Evolutionary conservation across 2,113 vertebrate genomes (phyloP).

Genomic region (Oenanthe melanoleuca): DNA sequence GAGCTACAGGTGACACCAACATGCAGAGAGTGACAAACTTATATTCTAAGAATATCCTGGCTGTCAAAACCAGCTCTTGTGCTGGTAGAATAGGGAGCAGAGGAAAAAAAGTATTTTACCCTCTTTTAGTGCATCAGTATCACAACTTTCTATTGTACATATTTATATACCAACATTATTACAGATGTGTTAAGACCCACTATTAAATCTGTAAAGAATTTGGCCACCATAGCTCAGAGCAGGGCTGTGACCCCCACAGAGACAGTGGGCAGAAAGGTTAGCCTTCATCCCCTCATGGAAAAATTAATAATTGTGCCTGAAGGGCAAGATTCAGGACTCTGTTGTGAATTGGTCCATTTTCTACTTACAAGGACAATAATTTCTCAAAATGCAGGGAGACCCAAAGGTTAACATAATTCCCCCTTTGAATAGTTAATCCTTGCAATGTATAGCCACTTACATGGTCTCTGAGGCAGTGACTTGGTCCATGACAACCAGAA

Average conservation of each 20-base stretch:
- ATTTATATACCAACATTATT: background rate
- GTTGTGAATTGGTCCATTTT: slow-evolving; percentile 40
- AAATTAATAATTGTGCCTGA: slow-evolving; percentile 28
- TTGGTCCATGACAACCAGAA: background rate
- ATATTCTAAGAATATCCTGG: background rate
- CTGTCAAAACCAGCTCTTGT: background rate
- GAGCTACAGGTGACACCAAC: background rate
- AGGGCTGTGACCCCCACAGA: slow-evolving; percentile 18
- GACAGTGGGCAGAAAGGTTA: slow-evolving; percentile 7
- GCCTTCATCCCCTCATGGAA: slow-evolving; percentile 11
- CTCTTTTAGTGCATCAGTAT: background rate
- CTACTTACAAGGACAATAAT: slow-evolving; percentile 43
- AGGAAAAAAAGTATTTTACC: background rate
- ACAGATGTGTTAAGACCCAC: background rate
- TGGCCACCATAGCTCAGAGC: background rate
- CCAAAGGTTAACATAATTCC: slow-evolving; percentile 42
- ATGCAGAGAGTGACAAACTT: background rate
- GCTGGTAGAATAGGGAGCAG: background rate
- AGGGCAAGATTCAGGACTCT: slow-evolving; percentile 34
- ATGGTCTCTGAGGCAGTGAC: background rate
- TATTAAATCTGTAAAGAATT: slow-evolving; percentile 8
- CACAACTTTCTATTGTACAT: background rate
- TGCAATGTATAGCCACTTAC: background rate
- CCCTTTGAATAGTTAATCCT: slow-evolving; percentile 4
- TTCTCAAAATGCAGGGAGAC: slow-evolving; percentile 25